These are phyloP conservation scores for Mus caroli DNA, from an alignment of 2,797 vertebrate genomes.

Conservation along the genomic window DNA sequence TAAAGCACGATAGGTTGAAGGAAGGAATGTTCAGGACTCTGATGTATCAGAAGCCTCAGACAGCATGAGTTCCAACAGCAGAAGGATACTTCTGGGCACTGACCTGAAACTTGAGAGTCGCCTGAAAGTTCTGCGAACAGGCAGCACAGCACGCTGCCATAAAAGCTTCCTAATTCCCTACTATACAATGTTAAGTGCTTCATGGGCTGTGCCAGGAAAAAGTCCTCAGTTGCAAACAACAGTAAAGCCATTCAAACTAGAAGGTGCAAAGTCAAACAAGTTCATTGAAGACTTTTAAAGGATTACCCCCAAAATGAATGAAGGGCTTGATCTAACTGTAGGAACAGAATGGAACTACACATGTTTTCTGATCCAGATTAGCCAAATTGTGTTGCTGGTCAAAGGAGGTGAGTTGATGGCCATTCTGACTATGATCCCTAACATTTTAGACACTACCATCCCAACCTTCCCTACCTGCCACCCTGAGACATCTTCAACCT, in stretches of 20 bases:
- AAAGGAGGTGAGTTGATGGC: not conserved
- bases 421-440: not conserved
- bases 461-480: too few relatives aligned
- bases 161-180: slow-evolving; percentile 8
- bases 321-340: not conserved
- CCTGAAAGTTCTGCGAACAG: not conserved
- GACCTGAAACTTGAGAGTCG: not conserved
- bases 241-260: not conserved
- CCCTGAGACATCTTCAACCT: not conserved
- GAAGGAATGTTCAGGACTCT: not conserved
- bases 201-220: not conserved
- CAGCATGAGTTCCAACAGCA: not conserved
- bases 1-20: not conserved
- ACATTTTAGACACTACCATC: not conserved
- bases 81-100: not conserved
- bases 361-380: not conserved
- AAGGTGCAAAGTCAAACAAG: not conserved
- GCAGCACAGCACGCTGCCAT: not conserved
- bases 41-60: not conserved
- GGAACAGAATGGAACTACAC: not conserved
- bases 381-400: not conserved
- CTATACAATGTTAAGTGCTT: not conserved
- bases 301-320: not conserved
- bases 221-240: not conserved
- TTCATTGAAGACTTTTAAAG: slow-evolving; percentile 2